Evolutionary conservation across 30 jellyfish, hydroid and myxozoan genomes (phyloP), one percentile per base, ranked within the genome.

Genomic region (Cassiopea andromeda): DNA sequence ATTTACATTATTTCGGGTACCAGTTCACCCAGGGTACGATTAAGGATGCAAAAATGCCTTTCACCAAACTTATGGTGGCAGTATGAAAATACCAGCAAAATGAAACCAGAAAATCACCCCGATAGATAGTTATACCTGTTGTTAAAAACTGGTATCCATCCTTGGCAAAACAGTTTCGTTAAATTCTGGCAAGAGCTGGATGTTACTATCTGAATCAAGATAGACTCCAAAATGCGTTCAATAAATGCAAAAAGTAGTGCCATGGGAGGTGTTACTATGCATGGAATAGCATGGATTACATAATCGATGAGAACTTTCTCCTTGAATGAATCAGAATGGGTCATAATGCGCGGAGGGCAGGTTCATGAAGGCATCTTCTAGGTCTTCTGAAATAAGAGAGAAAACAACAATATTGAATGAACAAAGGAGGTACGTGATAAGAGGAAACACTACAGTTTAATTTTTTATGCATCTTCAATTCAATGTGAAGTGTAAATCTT

Each of bases 21-120:
- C 93, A 46, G 93, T 57, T 67, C 54, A 76, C 89, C 93, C 44
- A 68, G 85, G 68, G 76, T 59, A 45, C 50, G 19, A 57, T 46
- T 46, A 50, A 75, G 74, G 68, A 60, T 46, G 78, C 58, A n/a
- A 70, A 79, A 75, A 86, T 86, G 89, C 93, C 46, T 86, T 81
- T 86, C 46, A 75, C 73, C 83, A 86, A 86, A 86, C 93, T 57
- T 86, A 75, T 67, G 93, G 93, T 86, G 93, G 93, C 93, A 86
- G 83, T 73, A 86, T 86, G 84, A 76, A 67, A 86, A 86, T 86
- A 86, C 93, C 93, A 77, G 93, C 83, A 75, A 86, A 75, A 45
- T 60, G 88, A 46, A 86, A 86, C 93, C 93, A 86, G 93, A 86
- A 86, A 86, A 78, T 75, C 93, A 76, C 76, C 89, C 93, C 93